Evolutionary conservation across 2,113 vertebrate species (phyloP).

Genomic region (Oncorhynchus clarkii): DNA sequence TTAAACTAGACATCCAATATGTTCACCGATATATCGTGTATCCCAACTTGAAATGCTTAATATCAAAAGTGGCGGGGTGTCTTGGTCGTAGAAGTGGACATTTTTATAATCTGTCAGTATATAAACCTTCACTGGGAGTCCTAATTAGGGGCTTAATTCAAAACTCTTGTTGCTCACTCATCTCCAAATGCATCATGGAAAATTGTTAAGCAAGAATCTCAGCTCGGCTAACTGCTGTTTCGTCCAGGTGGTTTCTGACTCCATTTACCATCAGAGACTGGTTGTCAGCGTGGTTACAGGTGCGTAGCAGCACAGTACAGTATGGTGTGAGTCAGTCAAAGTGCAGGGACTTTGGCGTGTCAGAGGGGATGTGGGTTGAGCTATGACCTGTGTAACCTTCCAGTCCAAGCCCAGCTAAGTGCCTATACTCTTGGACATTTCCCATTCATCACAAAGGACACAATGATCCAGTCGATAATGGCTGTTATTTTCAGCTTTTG

Average conservation of each 20-base stretch:
- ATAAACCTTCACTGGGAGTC: background rate
- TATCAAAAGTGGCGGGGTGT: background rate
- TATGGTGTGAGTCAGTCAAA: background rate
- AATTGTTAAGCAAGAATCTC: conserved; percentile 24
- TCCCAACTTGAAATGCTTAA: background rate
- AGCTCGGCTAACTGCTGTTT: background rate
- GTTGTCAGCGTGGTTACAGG: background rate
- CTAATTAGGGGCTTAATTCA: conserved; percentile 27
- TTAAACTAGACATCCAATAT: too few relatives aligned
- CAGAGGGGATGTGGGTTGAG: background rate
- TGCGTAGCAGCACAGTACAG: background rate
- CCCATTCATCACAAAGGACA: background rate
- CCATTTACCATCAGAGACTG: background rate
- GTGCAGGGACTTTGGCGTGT: background rate
- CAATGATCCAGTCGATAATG: background rate
- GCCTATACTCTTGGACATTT: background rate
- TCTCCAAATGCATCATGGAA: conserved; percentile 18
- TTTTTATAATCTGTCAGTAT: conserved; percentile 6
- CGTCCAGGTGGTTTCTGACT: background rate
- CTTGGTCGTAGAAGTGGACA: conserved; percentile 1
- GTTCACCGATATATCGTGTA: too few relatives aligned
- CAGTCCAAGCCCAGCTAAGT: background rate
- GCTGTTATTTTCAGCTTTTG: background rate
- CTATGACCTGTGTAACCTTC: background rate
- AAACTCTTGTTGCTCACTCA: conserved; percentile 31